Evolutionary conservation across 2,113 vertebrate species (phyloP), one percentile per base, ranked within the genome.

Genomic region (Microcebus lehilahytsara): DNA sequence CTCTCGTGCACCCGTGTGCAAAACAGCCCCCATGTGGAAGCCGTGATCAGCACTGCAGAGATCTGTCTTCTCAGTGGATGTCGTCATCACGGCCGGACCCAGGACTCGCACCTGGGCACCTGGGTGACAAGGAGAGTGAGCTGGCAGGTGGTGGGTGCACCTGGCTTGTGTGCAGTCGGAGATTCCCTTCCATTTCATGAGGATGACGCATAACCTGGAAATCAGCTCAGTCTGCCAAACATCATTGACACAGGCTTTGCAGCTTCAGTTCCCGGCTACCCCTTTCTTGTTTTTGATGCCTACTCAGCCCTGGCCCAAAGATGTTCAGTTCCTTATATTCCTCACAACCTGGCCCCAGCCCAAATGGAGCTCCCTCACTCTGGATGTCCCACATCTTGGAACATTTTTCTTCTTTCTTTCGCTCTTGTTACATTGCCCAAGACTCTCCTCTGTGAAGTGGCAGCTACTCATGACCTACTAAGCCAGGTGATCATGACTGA

Each of bases 111-210:
- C 12, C 19, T 19, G 6, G n/a, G 37, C 7, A 53, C 67, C 67
- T 22, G 58, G 46, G 49, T 2, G 51, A 58, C 46, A 8, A 25
- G 13, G 5, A 13, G 13, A n/a, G 34, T 13, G 34, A 60, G 8
- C 30, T 14, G 53, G 11, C 62, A 69, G 60, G 46, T 58, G 60
- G 6, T 32, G 10, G 11, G 23, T 11, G 17, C 4, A 10, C 3
- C 40, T 40, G 2, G 6, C 12, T 72, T 14, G 2, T 6, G 19
- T 12, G 17, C 22, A 6, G 10, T 37, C 11, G 12, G 16, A 32
- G 40, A 46, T 0, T 0, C 2, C 1, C 6, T 22, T 46, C 6
- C 14, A 5, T 25, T 19, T 46, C 37, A n/a, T 0, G 32, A 40
- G 32, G 34, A 30, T 1, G 69, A 71, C 9, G 5, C 13, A n/a